phyloP scores from a whole-genome alignment of 2,888 invertebrate genomes.

The Caenorhabditis sp. region DNA sequence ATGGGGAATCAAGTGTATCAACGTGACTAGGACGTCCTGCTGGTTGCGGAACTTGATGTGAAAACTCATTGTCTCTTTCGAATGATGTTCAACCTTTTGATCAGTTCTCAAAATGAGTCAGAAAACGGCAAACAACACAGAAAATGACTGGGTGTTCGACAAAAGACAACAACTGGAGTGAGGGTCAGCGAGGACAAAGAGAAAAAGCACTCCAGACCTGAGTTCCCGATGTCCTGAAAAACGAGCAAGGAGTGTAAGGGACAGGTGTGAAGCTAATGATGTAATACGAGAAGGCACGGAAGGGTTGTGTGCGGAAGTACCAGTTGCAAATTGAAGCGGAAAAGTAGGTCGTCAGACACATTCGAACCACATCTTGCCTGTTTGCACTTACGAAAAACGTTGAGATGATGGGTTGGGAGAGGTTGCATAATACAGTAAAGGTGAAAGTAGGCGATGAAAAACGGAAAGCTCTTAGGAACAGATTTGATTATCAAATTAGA shows the following conservation, averaged over 20 bases:
- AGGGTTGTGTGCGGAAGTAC: slow-evolving; percentile 49
- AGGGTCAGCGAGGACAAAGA: neutral
- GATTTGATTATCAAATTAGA: slow-evolving; percentile 61
- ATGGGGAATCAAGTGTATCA: slow-evolving; percentile 22
- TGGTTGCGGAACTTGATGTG: slow-evolving; percentile 25
- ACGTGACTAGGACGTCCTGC: slow-evolving; percentile 38
- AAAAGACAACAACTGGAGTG: slow-evolving; percentile 23
- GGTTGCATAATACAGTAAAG: slow-evolving; percentile 54
- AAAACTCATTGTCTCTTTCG: slow-evolving; percentile 23
- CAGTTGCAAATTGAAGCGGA: slow-evolving; percentile 62
- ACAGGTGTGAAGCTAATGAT: slow-evolving; percentile 53
- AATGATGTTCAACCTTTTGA: slow-evolving; percentile 47
- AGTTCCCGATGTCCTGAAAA: neutral
- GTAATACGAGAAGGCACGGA: slow-evolving; percentile 53
- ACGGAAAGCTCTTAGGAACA: slow-evolving; percentile 55
- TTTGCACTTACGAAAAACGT: slow-evolving; percentile 56
- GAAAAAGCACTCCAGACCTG: neutral
- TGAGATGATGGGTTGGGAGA: slow-evolving; percentile 24
- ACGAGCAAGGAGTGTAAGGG: neutral
- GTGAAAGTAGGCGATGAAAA: slow-evolving; percentile 21
- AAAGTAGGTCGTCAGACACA: slow-evolving; percentile 59
- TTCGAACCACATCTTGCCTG: slow-evolving; percentile 41
- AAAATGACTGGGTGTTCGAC: slow-evolving; percentile 31
- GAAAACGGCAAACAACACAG: slow-evolving; percentile 22
- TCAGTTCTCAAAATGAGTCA: slow-evolving; percentile 46